Evolutionary conservation across 2,797 vertebrate species (phyloP).

Genomic region (Lophotriccus pileatus): DNA sequence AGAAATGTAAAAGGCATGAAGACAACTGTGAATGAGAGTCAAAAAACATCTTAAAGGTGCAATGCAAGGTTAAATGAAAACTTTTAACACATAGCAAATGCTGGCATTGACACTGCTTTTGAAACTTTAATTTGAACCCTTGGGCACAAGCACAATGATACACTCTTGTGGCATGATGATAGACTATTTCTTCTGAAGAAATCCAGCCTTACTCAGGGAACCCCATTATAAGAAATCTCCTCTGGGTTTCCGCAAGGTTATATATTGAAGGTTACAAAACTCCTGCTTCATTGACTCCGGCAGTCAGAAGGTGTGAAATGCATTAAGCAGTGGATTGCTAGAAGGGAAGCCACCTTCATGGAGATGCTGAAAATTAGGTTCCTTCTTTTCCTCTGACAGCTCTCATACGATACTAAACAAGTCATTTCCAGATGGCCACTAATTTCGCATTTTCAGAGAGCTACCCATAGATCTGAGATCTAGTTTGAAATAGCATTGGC

Average conservation of each 20-base stretch:
- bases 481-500: neutral
- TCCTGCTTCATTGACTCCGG: constrained; percentile 12
- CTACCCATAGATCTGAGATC: neutral
- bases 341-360: constrained; percentile 19
- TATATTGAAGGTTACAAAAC: constrained; percentile 17
- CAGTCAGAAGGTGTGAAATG: constrained; percentile 28
- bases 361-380: neutral
- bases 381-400: neutral
- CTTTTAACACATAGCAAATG: neutral
- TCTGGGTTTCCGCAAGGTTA: constrained; percentile 22
- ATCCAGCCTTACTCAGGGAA: neutral
- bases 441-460: neutral
- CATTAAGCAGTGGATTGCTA: neutral
- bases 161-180: neutral
- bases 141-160: neutral
- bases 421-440: neutral
- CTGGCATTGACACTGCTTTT: neutral
- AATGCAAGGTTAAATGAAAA: neutral
- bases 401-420: neutral
- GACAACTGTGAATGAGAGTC: neutral
- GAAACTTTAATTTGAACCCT: neutral
- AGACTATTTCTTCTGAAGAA: neutral
- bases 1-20: neutral
- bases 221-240: constrained; percentile 9
- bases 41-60: neutral